Evolutionary conservation across 2,113 vertebrate species (phyloP), one percentile per base, ranked within the genome.

Genomic region (Actenoides hombroni): DNA sequence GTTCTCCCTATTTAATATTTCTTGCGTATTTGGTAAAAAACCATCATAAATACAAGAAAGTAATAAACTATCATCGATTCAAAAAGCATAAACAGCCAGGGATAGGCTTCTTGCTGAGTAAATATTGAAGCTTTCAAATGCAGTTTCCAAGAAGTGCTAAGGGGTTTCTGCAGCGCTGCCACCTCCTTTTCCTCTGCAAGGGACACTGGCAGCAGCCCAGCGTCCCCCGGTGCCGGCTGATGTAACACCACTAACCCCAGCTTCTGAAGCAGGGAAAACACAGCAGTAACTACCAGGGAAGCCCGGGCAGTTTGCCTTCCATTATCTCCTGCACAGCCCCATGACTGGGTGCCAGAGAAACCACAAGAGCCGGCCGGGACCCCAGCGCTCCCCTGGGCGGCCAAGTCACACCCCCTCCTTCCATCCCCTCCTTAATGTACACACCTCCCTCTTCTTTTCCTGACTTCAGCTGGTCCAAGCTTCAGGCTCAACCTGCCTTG

Each of bases 261-360:
- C 23, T 91, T 65, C 80, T 49, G 33, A 54, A 74, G 53, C 5
- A 13, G 21, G 35, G 80, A 54, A 76, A 88, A 84, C 1, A 35
- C 37, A 76, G 51, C 33, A 79, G 20, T 29, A 85, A 69, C 23
- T 37, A 24, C 64, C 65, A 76, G 33, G 61, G 37, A 86, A 54
- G 49, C 6, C 39, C 65, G 7, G 19, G 23, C n/a, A 42, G 54
- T 31, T 35, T 56, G 37, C 64, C 21, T 68, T 46, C 59, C 37
- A 28, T 25, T 53, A 68, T n/a, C 21, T 44, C 2, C 0, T 46
- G 49, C 21, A 46, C 25, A 25, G 33, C 28, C 82, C 40, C 39
- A 39, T 61, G 25, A 75, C 40, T 0, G 0, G 0, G 0, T 15
- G 35, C 3, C 4, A 46, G 5, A 56, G 33, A 92, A 90, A 81